These are phyloP conservation scores for Tinea pellionella DNA, from an alignment of 2,888 invertebrate species.

Conservation along the genomic window DNA sequence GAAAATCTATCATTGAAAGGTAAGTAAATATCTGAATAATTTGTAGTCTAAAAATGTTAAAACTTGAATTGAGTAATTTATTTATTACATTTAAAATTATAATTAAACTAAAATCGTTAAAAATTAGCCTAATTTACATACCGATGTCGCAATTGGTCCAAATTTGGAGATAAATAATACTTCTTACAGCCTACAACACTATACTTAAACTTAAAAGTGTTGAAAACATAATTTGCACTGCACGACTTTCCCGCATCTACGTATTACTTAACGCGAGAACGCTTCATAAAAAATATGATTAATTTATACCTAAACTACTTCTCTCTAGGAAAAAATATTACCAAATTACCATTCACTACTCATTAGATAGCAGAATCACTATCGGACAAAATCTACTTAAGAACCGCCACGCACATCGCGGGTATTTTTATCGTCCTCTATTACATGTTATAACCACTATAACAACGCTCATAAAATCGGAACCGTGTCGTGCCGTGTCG, in stretches of 20 bases:
- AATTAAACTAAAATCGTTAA: neutral
- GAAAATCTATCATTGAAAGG: no score
- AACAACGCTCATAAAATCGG: slow-evolving; percentile 26
- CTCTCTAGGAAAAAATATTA: neutral
- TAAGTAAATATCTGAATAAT: no score
- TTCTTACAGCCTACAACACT: neutral
- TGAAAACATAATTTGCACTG: neutral
- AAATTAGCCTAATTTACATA: neutral
- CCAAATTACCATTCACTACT: neutral
- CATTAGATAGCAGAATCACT: neutral
- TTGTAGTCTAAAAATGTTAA: no score
- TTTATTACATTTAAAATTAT: neutral
- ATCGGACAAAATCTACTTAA: neutral
- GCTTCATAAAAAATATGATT: neutral
- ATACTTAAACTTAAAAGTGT: neutral
- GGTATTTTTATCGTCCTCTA: slow-evolving; percentile 22
- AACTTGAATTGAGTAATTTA: no score
- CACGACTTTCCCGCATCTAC: neutral
- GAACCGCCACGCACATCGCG: slow-evolving; percentile 15
- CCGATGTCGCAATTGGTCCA: neutral
- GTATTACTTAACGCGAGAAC: neutral
- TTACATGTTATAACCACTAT: slow-evolving; percentile 30
- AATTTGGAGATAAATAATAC: neutral
- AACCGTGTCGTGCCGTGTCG: slow-evolving; percentile 24
- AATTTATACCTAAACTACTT: neutral